Evolutionary conservation across 2,113 vertebrate genomes (phyloP).

Genomic region (Carassius carassius): DNA sequence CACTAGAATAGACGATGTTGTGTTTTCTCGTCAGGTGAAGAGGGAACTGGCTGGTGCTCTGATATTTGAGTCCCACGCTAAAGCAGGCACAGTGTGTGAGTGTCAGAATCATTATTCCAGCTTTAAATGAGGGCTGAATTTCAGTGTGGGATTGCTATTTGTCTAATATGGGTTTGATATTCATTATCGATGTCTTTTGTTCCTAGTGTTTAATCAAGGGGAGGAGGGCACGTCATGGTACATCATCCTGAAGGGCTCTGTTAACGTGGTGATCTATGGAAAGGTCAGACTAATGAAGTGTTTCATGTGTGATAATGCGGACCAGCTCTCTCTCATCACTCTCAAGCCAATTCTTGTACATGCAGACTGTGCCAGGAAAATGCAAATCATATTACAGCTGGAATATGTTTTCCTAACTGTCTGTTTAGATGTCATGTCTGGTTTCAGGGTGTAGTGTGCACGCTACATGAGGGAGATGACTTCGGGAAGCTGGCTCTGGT

Average conservation of each 20-base stretch:
- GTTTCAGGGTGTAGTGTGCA: constrained; percentile 93
- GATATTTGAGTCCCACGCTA: constrained; percentile 95
- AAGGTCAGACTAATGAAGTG: constrained; percentile 80
- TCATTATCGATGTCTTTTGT: constrained; percentile 34
- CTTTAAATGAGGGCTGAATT: not conserved
- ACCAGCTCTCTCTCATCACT: not conserved
- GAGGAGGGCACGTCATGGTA: constrained; percentile 99
- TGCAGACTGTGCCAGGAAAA: not conserved
- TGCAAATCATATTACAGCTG: not conserved
- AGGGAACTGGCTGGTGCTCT: constrained; percentile 92
- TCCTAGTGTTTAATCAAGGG: constrained; percentile 96
- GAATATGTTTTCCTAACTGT: not conserved
- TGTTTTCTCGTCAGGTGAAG: constrained; percentile 83
- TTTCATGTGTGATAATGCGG: not conserved
- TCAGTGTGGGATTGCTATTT: too few relatives aligned
- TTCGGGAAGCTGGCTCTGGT: constrained; percentile 98
- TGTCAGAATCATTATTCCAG: constrained; percentile 51
- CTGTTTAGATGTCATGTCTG: not conserved
- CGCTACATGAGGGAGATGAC: constrained; percentile 94
- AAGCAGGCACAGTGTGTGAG: constrained; percentile 97
- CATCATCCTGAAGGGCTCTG: constrained; percentile 97
- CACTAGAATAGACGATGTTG: not conserved
- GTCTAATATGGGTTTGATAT: not conserved
- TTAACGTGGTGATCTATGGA: constrained; percentile 98
- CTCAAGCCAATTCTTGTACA: constrained; percentile 23